These are phyloP conservation scores for Heliconius nattereri DNA, from an alignment of 1,140 invertebrate species.

Conservation along the genomic window DNA sequence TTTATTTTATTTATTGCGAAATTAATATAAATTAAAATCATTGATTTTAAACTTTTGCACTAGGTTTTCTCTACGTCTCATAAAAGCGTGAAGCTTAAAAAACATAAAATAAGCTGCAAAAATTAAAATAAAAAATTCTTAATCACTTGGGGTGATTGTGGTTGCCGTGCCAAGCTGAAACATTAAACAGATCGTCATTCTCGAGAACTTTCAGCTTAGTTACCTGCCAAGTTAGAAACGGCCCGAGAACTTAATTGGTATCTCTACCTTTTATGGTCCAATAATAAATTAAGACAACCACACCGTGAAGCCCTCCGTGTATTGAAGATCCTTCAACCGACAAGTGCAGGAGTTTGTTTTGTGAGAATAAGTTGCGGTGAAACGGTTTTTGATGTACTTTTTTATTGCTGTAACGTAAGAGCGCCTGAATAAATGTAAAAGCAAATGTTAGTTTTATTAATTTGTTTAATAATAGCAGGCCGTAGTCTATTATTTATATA, in stretches of 20 bases:
- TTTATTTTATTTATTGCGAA: too few species aligned
- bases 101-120: neutral
- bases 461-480: too few species aligned
- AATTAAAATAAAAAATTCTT: neutral
- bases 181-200: conserved; percentile 24
- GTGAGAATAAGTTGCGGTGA: neutral
- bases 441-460: neutral
- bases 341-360: conserved; percentile 11
- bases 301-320: conserved; percentile 23
- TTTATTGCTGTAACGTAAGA: neutral
- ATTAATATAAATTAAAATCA: too few species aligned
- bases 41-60: too few species aligned
- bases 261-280: conserved; percentile 34
- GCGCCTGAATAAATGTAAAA: neutral
- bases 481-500: too few species aligned
- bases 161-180: neutral
- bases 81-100: neutral
- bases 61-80: neutral
- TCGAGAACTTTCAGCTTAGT: conserved; percentile 30
- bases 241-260: conserved; percentile 34
- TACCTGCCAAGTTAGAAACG: conserved; percentile 31
- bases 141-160: neutral
- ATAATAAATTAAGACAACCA: conserved; percentile 42
- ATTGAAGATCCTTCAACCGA: conserved; percentile 2
- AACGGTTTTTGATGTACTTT: neutral